These are phyloP conservation scores for Etheostoma spectabile DNA, from an alignment of 2,113 vertebrate genomes.

Conservation along the genomic window DNA sequence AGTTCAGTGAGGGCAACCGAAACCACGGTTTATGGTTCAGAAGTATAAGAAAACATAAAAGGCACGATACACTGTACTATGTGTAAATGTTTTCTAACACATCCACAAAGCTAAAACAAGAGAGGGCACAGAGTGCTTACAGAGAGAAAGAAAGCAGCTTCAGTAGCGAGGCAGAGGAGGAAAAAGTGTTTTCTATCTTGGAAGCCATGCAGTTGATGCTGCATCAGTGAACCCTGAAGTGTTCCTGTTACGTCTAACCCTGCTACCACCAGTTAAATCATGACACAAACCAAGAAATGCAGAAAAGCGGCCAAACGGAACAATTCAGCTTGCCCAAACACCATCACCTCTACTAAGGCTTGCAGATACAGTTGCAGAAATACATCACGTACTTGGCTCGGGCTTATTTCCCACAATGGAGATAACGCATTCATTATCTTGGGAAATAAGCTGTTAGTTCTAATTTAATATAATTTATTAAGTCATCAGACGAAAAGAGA, in stretches of 20 bases:
- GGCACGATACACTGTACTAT: no score
- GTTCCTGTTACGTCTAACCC: background rate
- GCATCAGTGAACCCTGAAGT: background rate
- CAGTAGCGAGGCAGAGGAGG: background rate
- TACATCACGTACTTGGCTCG: slow-evolving; percentile 14
- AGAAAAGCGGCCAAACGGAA: slow-evolving; percentile 10
- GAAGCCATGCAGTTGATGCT: background rate
- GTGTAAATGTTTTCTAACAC: background rate
- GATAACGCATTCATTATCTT: slow-evolving; percentile 32
- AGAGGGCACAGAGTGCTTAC: background rate
- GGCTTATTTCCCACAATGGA: slow-evolving; percentile 40
- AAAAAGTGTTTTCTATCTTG: background rate
- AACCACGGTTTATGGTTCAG: background rate
- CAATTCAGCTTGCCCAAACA: background rate
- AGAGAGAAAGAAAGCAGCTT: background rate
- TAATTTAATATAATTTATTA: slow-evolving; percentile 43
- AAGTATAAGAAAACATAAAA: background rate
- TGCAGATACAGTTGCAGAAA: slow-evolving; percentile 20
- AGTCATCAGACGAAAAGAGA: slow-evolving; percentile 26
- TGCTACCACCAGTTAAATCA: background rate
- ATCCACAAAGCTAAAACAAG: background rate
- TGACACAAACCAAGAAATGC: background rate
- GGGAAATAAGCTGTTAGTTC: slow-evolving; percentile 42
- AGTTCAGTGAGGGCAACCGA: background rate
- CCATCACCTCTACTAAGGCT: background rate